Base-by-base conservation (phyloP, 2,888 invertebrate species). In the Coleophora deauratella region DNA sequence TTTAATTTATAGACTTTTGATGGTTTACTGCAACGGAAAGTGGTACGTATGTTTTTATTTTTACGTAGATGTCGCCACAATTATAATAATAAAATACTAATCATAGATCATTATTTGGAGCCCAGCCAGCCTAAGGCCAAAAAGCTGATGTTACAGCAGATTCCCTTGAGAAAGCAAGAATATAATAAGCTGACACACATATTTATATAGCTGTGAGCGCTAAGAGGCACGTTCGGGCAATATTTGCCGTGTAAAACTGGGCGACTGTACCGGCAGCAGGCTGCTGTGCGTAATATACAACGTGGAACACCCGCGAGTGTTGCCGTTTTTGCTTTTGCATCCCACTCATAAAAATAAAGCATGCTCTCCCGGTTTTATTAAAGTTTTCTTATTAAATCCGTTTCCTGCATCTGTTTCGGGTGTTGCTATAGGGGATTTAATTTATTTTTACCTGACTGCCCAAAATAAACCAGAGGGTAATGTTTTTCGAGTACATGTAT, bases 191-290 rank as follows among this genome's bases (percentile, higher is more conserved):
- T 44, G 44, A 44, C 41, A 39, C 44, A 38, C 21, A 39, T 40
- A 43, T 47, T 49, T 47, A 49, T 47, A 36, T 46, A 39, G 47
- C 40, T 37, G 44, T 40, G 45, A 62, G 57, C 51, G 54, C 52
- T 63, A 56, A 53, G 62, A 69, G 75, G 72, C 80, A 80, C 81
- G 79, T 81, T 75, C 74, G 32, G 71, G 62, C 73, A 79, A 80
- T 81, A 80, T 80, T 80, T 79, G 71, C 67, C 52, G 62, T 62
- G 66, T 72, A 70, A 77, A 76, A 75, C 74, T 75, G 70, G 72
- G 67, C 66, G 60, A 65, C 69, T 61, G 63, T 64, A 68, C 62
- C 63, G 59, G 59, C 57, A 55, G 55, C 59, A 55, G 51, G 62
- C 59, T 49, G 59, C 31, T 59, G 54, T 63, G 45, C 36, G 41